Base-by-base conservation (phyloP, 1,140 invertebrate genomes). In the Venturia canescens region DNA sequence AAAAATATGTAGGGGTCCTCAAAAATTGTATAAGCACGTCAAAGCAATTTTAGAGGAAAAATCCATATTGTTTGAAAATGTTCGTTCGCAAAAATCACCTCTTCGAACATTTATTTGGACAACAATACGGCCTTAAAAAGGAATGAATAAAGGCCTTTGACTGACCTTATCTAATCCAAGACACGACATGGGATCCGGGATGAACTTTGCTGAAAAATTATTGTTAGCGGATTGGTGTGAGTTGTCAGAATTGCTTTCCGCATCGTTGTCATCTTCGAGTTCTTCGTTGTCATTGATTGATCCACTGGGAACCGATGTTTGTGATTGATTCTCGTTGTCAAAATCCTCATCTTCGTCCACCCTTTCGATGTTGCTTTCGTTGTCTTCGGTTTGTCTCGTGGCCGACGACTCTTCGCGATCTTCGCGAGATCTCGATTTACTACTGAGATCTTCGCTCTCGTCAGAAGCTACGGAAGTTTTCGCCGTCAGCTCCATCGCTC, bases 151-250 rank as follows among this genome's bases (percentile, higher is more conserved):
- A 44, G 38, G 7, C 13, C 23, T 44, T 84, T 31, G 29, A 60
- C 81, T 9, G 48, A 90, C 90, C 88, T 91, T 91, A 74, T 91
- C 90, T 76, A 91, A 86, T 26, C 87, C 86, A 75, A 91, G 84
- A 81, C 87, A 90, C 29, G 90, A 86, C 84, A 90, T 86, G 26
- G 87, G 89, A 86, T 90, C 86, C 50, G 84, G 80, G 23, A 86
- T 84, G 79, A 89, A 89, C 27, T 84, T 83, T 70, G 85, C 34
- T 63, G 57, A 75, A 34, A 89, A 87, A 85, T 89, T 88, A 86
- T 89, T 89, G 80, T 90, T 90, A 29, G 85, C 87, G 71, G 88
- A 91, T 67, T 83, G 87, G 78, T 88, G 88, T 4, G 89, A 90
- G 80, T 89, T 90, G 72, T 84, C 87, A 15, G 72, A 76, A 27